phyloP scores from a whole-genome alignment of 2,797 vertebrate species.

The Lepus townsendii region DNA sequence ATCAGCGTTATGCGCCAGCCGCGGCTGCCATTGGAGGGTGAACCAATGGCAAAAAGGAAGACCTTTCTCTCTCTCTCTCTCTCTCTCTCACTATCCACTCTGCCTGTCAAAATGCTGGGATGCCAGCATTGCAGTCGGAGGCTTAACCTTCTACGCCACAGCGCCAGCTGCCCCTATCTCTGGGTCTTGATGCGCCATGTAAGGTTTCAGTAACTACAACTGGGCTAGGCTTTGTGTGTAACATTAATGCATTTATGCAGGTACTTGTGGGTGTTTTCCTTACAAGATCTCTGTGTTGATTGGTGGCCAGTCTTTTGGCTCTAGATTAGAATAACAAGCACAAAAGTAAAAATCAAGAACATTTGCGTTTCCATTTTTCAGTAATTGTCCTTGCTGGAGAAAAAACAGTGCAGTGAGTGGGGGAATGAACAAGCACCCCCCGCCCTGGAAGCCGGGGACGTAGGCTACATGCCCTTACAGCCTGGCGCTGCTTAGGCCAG shows the following conservation, averaged over 20 bases:
- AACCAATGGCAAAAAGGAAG: too few species aligned
- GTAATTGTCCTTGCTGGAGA: not conserved
- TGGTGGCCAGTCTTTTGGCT: slow-evolving; percentile 5
- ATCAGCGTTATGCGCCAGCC: too few species aligned
- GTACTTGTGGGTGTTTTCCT: slow-evolving; percentile 34
- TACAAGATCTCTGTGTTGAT: not conserved
- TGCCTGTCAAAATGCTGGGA: too few species aligned
- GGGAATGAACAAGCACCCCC: not conserved
- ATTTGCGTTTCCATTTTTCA: slow-evolving; percentile 14
- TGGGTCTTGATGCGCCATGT: rapidly evolving
- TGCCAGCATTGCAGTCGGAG: too few species aligned
- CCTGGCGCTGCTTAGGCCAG: not conserved
- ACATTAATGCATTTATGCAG: not conserved
- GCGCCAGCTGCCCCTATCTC: too few species aligned
- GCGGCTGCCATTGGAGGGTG: too few species aligned
- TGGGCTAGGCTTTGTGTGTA: not conserved
- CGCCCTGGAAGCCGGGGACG: not conserved
- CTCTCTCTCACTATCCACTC: too few species aligned
- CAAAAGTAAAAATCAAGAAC: not conserved
- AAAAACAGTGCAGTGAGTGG: not conserved
- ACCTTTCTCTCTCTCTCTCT: too few species aligned
- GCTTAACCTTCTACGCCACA: too few species aligned
- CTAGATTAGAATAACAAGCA: not conserved
- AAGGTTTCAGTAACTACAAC: not conserved
- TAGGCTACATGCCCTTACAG: not conserved